Evolutionary conservation across 2,888 invertebrate genomes (phyloP).

Genomic region (Nephrotoma guestfalica): DNA sequence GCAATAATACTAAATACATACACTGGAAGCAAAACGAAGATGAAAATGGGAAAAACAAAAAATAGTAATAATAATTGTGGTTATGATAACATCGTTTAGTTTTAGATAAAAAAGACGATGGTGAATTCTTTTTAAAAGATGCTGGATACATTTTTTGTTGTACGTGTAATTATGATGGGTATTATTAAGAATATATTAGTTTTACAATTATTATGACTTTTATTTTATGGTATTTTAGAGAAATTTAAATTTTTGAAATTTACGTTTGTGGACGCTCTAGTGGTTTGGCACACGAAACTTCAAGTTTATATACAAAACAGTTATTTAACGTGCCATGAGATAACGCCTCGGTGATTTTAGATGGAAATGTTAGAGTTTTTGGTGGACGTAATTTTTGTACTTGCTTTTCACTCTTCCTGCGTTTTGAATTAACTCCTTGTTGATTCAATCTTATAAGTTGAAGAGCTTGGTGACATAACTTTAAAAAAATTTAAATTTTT

Average conservation of each 20-base stretch:
- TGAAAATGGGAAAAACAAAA: neutral
- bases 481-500: too few species aligned
- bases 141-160: neutral
- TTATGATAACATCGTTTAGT: neutral
- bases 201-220: neutral
- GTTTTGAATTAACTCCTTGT: too few species aligned
- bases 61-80: neutral
- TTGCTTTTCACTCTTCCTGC: too few species aligned
- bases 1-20: neutral
- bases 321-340: too few species aligned
- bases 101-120: neutral
- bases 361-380: too few species aligned
- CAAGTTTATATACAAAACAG: too few species aligned
- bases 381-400: too few species aligned
- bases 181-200: neutral
- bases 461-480: too few species aligned
- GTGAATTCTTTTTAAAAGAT: neutral
- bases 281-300: too few species aligned
- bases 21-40: neutral
- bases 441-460: too few species aligned
- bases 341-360: too few species aligned
- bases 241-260: neutral
- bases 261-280: too few species aligned
- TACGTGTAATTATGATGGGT: neutral
- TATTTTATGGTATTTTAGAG: neutral